phyloP scores from a whole-genome alignment of 2,888 invertebrate genomes.

The Netelia inedita region DNA sequence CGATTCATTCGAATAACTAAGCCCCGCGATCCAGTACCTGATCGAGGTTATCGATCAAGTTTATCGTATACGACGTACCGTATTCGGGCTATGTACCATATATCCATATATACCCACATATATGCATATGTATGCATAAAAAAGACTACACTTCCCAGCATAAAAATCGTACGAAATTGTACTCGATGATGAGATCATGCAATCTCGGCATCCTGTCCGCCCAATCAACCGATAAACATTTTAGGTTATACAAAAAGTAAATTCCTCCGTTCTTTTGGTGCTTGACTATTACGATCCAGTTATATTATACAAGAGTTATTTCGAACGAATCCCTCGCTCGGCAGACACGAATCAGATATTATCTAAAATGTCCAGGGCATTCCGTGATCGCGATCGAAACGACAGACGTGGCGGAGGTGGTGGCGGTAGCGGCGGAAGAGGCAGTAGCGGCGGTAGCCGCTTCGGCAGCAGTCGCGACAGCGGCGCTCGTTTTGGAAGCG shows the following conservation, averaged over 20 bases:
- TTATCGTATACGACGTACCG: neutral
- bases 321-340: no score
- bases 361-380: slow-evolving; percentile 76
- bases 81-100: neutral
- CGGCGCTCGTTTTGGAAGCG: slow-evolving; percentile 85
- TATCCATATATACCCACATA: neutral
- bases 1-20: no score
- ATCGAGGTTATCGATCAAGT: neutral
- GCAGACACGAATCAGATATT: no score
- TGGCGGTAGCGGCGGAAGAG: slow-evolving; percentile 86
- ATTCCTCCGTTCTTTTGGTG: neutral
- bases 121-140: slow-evolving; percentile 4
- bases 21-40: neutral
- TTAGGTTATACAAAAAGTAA: neutral
- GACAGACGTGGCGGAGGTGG: slow-evolving; percentile 78
- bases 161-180: neutral
- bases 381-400: slow-evolving; percentile 82
- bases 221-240: neutral
- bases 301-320: neutral
- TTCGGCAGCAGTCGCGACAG: slow-evolving; percentile 76
- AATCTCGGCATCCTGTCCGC: neutral
- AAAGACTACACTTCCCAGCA: neutral
- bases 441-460: slow-evolving; percentile 83
- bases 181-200: neutral
- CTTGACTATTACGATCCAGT: neutral